Evolutionary conservation across 2,888 invertebrate species (phyloP).

Genomic region (Drosophila pegasa): DNA sequence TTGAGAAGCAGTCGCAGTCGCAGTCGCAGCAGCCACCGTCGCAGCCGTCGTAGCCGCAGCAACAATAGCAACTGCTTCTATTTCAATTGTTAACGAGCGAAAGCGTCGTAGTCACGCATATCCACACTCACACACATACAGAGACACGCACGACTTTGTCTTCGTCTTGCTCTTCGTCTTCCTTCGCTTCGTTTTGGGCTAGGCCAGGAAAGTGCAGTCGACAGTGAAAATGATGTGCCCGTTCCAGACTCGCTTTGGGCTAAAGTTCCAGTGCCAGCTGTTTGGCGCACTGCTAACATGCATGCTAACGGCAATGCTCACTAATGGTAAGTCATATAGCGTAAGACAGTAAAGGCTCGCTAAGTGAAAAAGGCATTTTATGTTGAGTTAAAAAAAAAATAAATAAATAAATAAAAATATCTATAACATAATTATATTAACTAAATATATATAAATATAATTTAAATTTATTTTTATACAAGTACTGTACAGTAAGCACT

Average conservation of each 20-base stretch:
- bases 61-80: slow-evolving; percentile 63
- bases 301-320: slow-evolving; percentile 62
- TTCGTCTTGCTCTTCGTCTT: slow-evolving; percentile 6
- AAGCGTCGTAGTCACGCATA: slow-evolving; percentile 81
- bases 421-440: background rate
- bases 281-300: slow-evolving; percentile 67
- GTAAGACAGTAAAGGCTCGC: slow-evolving; percentile 13
- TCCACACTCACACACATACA: slow-evolving; percentile 15
- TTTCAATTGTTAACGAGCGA: slow-evolving; percentile 83
- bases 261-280: slow-evolving; percentile 67
- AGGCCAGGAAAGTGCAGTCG: slow-evolving; percentile 75
- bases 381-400: background rate
- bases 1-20: slow-evolving; percentile 47
- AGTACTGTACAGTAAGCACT: background rate
- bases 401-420: background rate
- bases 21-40: slow-evolving; percentile 6
- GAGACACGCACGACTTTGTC: slow-evolving; percentile 20
- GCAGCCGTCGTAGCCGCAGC: background rate
- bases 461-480: background rate
- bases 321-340: slow-evolving; percentile 67
- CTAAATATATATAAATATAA: background rate
- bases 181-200: slow-evolving; percentile 41
- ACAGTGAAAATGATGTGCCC: slow-evolving; percentile 80
- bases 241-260: slow-evolving; percentile 44
- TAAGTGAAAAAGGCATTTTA: background rate